Conservation (phyloP, 2,888 invertebrate species). For the Theretra japonica region DNA sequence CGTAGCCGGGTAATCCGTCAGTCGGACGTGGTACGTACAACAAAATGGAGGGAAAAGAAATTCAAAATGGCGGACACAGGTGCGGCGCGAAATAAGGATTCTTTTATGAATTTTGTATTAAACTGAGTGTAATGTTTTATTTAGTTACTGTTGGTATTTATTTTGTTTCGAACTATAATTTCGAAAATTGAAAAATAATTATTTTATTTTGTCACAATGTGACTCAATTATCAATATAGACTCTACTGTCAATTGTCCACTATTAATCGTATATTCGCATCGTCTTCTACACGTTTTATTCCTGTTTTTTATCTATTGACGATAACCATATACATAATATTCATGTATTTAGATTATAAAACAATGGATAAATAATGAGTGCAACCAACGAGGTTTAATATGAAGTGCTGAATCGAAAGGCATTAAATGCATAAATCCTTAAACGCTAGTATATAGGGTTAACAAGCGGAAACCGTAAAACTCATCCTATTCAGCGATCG, state of each 20-base stretch:
- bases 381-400: neutral
- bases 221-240: too few relatives aligned
- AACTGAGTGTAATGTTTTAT: neutral
- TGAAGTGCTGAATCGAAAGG: constrained; percentile 25
- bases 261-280: too few relatives aligned
- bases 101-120: constrained; percentile 44
- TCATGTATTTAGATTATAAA: too few relatives aligned
- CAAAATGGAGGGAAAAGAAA: constrained; percentile 55
- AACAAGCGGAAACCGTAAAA: constrained; percentile 58
- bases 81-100: constrained; percentile 59
- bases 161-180: too few relatives aligned
- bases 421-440: constrained; percentile 33
- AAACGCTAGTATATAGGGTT: constrained; percentile 39
- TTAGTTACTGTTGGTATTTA: neutral
- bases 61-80: constrained; percentile 69
- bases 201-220: too few relatives aligned
- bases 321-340: too few relatives aligned
- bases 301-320: too few relatives aligned
- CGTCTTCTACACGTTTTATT: too few relatives aligned
- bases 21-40: constrained; percentile 52
- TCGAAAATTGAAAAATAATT: too few relatives aligned
- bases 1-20: constrained; percentile 75
- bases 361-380: neutral
- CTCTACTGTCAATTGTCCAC: too few relatives aligned
- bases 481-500: constrained; percentile 63